Conservation (phyloP, 2,113 vertebrate species). For the Gnathochromis pfefferi region DNA sequence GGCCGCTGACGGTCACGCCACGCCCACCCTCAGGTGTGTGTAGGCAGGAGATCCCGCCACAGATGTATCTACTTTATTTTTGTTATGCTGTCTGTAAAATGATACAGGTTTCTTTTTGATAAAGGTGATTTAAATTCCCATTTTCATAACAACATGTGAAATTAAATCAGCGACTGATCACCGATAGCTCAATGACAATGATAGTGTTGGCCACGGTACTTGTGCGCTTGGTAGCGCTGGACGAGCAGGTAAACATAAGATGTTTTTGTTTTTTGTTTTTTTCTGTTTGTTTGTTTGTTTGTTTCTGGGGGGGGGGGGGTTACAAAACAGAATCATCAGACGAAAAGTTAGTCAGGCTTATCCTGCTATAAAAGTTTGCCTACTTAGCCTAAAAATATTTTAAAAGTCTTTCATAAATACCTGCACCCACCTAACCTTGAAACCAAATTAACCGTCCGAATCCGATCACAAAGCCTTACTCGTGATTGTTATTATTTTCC, state of each 20-base stretch:
- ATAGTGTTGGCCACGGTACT: background rate
- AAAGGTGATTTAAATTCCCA: background rate
- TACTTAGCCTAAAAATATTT: background rate
- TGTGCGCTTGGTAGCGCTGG: background rate
- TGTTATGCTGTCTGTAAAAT: background rate
- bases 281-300: background rate
- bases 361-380: background rate
- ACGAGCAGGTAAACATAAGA: background rate
- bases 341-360: background rate
- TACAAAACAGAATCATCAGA: background rate
- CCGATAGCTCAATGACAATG: background rate
- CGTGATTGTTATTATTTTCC: background rate
- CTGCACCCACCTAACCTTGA: background rate
- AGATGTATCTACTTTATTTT: background rate
- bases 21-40: background rate
- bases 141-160: background rate
- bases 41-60: background rate
- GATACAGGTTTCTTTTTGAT: background rate
- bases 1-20: background rate
- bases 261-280: background rate
- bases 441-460: background rate
- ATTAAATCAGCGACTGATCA: background rate
- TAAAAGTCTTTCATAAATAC: background rate
- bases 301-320: background rate
- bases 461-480: background rate